phyloP scores from a whole-genome alignment of 2,797 vertebrate species.

The Acanthurus lineatus region DNA sequence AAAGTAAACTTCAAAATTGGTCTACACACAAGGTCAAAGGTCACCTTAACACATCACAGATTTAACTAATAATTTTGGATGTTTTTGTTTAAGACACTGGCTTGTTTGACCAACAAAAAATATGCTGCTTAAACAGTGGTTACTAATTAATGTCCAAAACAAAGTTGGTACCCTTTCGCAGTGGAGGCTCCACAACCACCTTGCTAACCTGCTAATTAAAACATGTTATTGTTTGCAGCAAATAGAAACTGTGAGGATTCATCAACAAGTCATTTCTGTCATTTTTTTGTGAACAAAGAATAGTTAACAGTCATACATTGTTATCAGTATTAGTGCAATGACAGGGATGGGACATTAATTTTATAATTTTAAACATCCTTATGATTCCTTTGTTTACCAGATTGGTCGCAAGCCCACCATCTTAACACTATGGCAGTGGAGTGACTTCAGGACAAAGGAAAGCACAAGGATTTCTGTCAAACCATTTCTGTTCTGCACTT shows the following conservation, averaged over 20 bases:
- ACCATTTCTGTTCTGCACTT: neutral
- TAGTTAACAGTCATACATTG: no score
- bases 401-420: no score
- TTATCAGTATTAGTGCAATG: no score
- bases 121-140: neutral
- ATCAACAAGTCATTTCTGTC: neutral
- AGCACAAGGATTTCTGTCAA: neutral
- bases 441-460: neutral
- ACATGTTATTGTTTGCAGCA: neutral
- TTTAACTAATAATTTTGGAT: neutral
- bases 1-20: neutral
- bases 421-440: no score
- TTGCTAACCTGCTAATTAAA: neutral
- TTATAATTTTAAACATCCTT: no score
- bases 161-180: neutral
- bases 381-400: no score
- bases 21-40: neutral
- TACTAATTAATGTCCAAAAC: neutral
- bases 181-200: neutral
- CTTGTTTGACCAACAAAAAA: neutral
- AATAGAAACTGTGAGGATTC: neutral
- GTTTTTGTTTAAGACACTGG: neutral
- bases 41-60: neutral
- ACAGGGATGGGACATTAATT: no score
- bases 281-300: no score